phyloP scores from a whole-genome alignment of 1,140 invertebrate genomes.

The Drosophila watanabei region DNA sequence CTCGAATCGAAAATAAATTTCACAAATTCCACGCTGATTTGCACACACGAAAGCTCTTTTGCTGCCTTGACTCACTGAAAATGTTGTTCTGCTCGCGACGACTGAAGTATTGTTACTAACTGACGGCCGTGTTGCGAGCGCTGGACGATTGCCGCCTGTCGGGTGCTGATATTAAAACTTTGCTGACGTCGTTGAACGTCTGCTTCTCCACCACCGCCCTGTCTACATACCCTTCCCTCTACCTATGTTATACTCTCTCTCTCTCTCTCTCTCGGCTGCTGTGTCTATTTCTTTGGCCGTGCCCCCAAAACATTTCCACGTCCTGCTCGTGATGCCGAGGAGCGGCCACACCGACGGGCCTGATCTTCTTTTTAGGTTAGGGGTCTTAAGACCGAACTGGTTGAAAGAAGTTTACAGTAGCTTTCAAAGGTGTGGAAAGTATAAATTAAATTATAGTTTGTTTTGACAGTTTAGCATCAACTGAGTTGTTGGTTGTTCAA shows the following conservation, averaged over 20 bases:
- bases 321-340: conserved; percentile 5
- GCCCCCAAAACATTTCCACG: conserved; percentile 59
- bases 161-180: conserved; percentile 33
- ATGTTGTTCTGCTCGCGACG: conserved; percentile 72
- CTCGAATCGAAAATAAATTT: conserved; percentile 53
- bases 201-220: neutral
- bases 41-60: conserved; percentile 38
- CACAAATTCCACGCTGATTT: conserved; percentile 65
- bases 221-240: conserved; percentile 8
- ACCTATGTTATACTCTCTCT: neutral
- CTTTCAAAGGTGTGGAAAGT: neutral
- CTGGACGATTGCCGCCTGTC: conserved; percentile 46
- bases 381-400: neutral
- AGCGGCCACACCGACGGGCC: conserved; percentile 13
- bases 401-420: conserved; percentile 1
- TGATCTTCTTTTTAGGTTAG: neutral
- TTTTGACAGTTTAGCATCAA: neutral
- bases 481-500: neutral
- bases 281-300: conserved; percentile 45
- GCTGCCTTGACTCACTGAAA: conserved; percentile 53
- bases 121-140: conserved; percentile 20
- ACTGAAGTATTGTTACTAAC: conserved; percentile 77
- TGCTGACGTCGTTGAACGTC: conserved; percentile 44
- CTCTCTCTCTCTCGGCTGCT: conserved; percentile 30
- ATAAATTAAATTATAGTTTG: conserved; percentile 1